Base-by-base conservation (phyloP, 2,888 invertebrate species). In the Cheilosia impressa region DNA sequence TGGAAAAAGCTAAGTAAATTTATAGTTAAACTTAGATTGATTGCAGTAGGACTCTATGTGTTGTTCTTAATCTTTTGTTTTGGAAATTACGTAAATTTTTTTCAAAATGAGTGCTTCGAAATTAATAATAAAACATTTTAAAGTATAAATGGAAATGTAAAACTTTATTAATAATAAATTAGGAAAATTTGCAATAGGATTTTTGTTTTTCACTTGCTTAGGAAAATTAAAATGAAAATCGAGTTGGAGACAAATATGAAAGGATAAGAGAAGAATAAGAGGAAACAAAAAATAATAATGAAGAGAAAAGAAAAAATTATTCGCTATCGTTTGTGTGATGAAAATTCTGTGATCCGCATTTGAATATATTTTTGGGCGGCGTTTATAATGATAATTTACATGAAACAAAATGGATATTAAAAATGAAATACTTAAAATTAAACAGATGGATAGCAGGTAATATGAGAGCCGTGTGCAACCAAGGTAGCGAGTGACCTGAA, bases 331-430 rank as follows among this genome's bases (percentile, higher is more conserved):
- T 91, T 92, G 92, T 92, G 92, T 91, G 91, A 91, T 91, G 91
- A 90, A 91, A 90, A 90, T 91, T 92, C 92, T 92, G 92, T 92
- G 92, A 92, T 92, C 90, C 90, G 89, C 85, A 85, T 85, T 85
- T 85, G 85, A 87, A 87, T 88, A 88, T 88, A 88, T 88, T 88
- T 89, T 89, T 88, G 87, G 88, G 88, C 88, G 88, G 88, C 88
- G 87, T 88, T 87, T 88, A 85, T 88, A 88, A 87, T 60, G 87
- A 88, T 88, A 88, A 88, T 88, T 88, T 85, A 80, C 72, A 87
- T 65, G 55, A 57, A 66, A 72, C 60, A 80, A 78, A 50, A 47
- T 24, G 57, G 34, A 63, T 58, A 65, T 50, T 50, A 34, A 62
- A 27, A 58, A 50, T 22, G 27, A 53, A 52, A 45, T 31, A 76